Evolutionary conservation across 1,140 invertebrate genomes (phyloP), one percentile per base, ranked within the genome.

Genomic region (Neelides sp.): DNA sequence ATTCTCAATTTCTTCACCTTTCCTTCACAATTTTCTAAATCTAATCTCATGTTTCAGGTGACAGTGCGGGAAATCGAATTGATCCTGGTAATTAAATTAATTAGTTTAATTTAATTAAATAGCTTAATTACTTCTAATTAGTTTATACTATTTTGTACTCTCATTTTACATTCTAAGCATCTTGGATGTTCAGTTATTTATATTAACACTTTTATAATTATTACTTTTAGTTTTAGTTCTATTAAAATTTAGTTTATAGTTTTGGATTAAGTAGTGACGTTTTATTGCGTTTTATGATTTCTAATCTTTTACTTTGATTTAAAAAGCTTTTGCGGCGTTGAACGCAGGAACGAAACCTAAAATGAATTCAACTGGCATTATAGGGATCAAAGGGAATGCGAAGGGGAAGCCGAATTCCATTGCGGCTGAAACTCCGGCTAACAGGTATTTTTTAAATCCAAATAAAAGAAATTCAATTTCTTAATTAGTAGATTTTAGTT

Each of bases 51-150:
- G 63, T 69, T 67, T 69, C 74, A 76, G 74, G 74, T 74, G 74
- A 76, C 62, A 69, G 73, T 63, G 72, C 68, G 65, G 69, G 73
- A 34, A 68, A 71, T 60, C 71, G 73, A 65, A 73, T 75, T 24
- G 74, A 76, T 65, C 63, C 71, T 50, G 73, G 75, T 76, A 69
- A 75, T 70, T 20, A n/a, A 17, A n/a, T n/a, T n/a, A n/a, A n/a
- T n/a, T n/a, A n/a, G n/a, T n/a, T n/a, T n/a, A n/a, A n/a, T n/a
- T n/a, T n/a, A n/a, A n/a, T n/a, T n/a, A n/a, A n/a, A n/a, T n/a
- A n/a, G n/a, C n/a, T n/a, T n/a, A n/a, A n/a, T n/a, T n/a, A n/a
- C n/a, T n/a, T n/a, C n/a, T n/a, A n/a, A n/a, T n/a, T n/a, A n/a
- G n/a, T n/a, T n/a, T n/a, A n/a, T n/a, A n/a, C n/a, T n/a, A n/a